These are phyloP conservation scores for Magallana ariakensis DNA, from an alignment of 1,140 invertebrate genomes.

Conservation along the genomic window DNA sequence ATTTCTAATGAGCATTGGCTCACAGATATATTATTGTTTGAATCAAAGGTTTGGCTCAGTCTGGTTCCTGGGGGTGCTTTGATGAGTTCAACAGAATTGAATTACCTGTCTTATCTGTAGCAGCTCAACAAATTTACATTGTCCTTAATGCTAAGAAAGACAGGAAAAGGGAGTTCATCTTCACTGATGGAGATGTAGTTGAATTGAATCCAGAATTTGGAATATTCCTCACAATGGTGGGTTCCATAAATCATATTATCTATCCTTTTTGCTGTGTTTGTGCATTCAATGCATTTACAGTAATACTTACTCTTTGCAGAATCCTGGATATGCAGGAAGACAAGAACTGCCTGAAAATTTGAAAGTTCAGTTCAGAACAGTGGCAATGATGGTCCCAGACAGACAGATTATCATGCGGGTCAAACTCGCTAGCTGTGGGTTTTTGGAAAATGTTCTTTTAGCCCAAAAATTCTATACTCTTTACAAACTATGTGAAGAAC, in stretches of 20 bases:
- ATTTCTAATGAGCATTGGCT: no score
- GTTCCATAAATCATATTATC: background rate
- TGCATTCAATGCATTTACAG: background rate
- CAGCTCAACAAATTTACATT: conserved; percentile 96
- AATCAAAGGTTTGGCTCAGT: conserved; percentile 90
- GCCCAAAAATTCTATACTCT: conserved; percentile 78
- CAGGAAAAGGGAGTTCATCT: conserved; percentile 90
- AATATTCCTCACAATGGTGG: conserved; percentile 96
- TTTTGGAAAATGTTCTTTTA: conserved; percentile 77
- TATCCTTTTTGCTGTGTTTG: background rate
- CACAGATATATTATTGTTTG: no score
- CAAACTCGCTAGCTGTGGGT: conserved; percentile 78
- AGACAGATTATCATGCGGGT: conserved; percentile 81
- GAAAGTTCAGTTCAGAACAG: conserved; percentile 77
- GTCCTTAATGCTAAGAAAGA: conserved; percentile 95
- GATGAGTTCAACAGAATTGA: conserved; percentile 98
- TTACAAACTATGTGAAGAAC: conserved; percentile 79
- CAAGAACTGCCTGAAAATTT: conserved; percentile 79
- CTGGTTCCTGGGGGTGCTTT: conserved; percentile 97
- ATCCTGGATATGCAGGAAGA: conserved; percentile 79
- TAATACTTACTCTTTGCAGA: conserved; percentile 61
- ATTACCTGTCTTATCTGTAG: conserved; percentile 95
- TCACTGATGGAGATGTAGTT: conserved; percentile 95
- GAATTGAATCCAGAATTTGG: conserved; percentile 97
- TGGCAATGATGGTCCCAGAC: conserved; percentile 79